These are phyloP conservation scores for Campylomormyrus tamandua DNA, from an alignment of 2,113 vertebrate species.

Conservation along the genomic window DNA sequence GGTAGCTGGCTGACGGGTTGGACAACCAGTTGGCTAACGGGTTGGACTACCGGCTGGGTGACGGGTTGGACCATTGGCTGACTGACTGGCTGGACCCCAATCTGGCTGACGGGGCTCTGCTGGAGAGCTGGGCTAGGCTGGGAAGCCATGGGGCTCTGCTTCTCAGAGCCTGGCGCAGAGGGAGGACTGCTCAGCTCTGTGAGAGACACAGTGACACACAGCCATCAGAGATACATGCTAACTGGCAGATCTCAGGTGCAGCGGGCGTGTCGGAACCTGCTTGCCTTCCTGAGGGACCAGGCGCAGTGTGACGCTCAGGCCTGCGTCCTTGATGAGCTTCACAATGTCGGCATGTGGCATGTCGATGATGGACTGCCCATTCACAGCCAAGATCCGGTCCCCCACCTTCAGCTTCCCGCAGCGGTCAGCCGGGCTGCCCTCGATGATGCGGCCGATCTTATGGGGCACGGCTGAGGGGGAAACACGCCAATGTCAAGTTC, in stretches of 20 bases:
- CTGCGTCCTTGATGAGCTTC: constrained; percentile 97
- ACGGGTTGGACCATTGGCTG: constrained; percentile 28
- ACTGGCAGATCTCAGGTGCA: neutral
- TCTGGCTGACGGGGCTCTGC: constrained; percentile 62
- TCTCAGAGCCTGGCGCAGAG: constrained; percentile 88
- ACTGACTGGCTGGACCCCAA: constrained; percentile 33
- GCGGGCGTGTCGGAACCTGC: constrained; percentile 25
- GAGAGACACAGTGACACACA: neutral
- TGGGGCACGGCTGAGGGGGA: constrained; percentile 81
- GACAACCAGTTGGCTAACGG: constrained; percentile 38
- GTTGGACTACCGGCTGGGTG: constrained; percentile 39
- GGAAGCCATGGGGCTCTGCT: constrained; percentile 88
- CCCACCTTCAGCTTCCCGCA: constrained; percentile 95
- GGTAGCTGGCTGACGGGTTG: constrained; percentile 41
- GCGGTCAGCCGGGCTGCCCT: constrained; percentile 93
- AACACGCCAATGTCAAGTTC: neutral
- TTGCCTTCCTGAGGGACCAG: constrained; percentile 98
- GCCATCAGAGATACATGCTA: neutral
- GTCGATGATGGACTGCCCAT: constrained; percentile 96
- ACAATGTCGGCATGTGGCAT: constrained; percentile 99
- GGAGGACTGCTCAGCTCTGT: constrained; percentile 81
- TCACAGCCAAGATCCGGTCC: constrained; percentile 97
- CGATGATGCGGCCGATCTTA: constrained; percentile 97
- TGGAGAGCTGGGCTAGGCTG: constrained; percentile 63
- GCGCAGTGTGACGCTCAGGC: constrained; percentile 92